These are phyloP conservation scores for Chironomus tentans DNA, from an alignment of 2,888 invertebrate genomes.

Conservation along the genomic window DNA sequence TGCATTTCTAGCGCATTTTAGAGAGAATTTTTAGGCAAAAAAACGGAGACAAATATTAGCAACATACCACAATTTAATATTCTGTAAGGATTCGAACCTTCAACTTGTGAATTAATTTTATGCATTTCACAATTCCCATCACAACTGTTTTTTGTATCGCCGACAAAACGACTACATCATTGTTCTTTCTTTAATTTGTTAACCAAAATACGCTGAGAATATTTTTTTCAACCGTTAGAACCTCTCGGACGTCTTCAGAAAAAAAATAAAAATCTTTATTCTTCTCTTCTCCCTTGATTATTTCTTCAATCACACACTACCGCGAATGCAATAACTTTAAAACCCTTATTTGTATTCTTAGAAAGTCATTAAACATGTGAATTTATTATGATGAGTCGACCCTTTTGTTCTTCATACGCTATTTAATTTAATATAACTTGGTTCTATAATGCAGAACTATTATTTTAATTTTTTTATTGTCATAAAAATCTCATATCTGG, in stretches of 20 bases:
- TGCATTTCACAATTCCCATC: background rate
- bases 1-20: too few species aligned
- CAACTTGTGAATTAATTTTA: background rate
- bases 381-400: background rate
- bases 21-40: too few species aligned
- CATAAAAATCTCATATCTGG: background rate
- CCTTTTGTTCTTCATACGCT: background rate
- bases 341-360: background rate
- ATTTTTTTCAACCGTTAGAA: too few species aligned
- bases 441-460: background rate
- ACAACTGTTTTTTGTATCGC: too few species aligned
- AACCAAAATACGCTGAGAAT: too few species aligned
- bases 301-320: background rate
- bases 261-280: too few species aligned
- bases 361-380: background rate
- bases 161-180: too few species aligned
- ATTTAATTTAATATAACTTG: conserved; percentile 14
- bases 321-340: background rate
- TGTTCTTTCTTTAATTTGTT: too few species aligned
- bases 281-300: too few species aligned
- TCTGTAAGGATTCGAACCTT: background rate
- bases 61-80: background rate
- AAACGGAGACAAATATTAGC: too few species aligned
- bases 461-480: background rate
- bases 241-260: too few species aligned